Conservation (phyloP, 2,888 invertebrate genomes). For the Campaea margaritaria region DNA sequence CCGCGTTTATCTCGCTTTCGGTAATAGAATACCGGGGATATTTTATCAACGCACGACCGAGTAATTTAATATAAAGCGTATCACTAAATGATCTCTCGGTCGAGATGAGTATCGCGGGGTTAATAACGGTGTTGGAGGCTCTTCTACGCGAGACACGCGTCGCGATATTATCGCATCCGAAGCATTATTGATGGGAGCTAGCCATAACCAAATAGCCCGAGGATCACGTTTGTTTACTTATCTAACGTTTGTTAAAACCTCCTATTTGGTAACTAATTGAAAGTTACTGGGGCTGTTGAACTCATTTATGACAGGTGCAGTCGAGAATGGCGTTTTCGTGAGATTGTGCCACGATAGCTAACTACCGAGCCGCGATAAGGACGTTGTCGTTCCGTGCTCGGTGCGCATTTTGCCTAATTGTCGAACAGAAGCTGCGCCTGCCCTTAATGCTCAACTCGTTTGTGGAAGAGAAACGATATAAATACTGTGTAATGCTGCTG, state of each 20-base stretch:
- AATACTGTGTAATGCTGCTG: slow-evolving; percentile 71
- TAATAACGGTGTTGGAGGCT: slow-evolving; percentile 83
- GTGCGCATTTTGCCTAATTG: slow-evolving; percentile 71
- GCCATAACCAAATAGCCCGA: slow-evolving; percentile 81
- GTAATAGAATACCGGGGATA: slow-evolving; percentile 84
- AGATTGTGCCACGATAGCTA: slow-evolving; percentile 76
- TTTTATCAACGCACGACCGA: slow-evolving; percentile 84
- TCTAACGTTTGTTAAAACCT: slow-evolving; percentile 71
- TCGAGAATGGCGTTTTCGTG: slow-evolving; percentile 79
- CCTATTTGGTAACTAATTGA: slow-evolving; percentile 75
- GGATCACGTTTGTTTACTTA: slow-evolving; percentile 82
- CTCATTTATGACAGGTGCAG: slow-evolving; percentile 81
- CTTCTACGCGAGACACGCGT: slow-evolving; percentile 80
- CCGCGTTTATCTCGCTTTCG: slow-evolving; percentile 79
- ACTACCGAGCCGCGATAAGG: slow-evolving; percentile 74
- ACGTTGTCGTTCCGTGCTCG: slow-evolving; percentile 56
- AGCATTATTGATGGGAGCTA: slow-evolving; percentile 82
- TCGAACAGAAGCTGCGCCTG: slow-evolving; percentile 75
- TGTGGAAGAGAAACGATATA: slow-evolving; percentile 76
- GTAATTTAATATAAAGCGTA: slow-evolving; percentile 86
- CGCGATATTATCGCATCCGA: slow-evolving; percentile 79
- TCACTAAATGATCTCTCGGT: slow-evolving; percentile 82
- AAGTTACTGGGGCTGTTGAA: slow-evolving; percentile 64
- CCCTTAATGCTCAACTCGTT: slow-evolving; percentile 66
- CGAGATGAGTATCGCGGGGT: slow-evolving; percentile 79